Evolutionary conservation across 1,140 invertebrate species (phyloP), one percentile per base, ranked within the genome.

Genomic region (Lordiphosa collinella): DNA sequence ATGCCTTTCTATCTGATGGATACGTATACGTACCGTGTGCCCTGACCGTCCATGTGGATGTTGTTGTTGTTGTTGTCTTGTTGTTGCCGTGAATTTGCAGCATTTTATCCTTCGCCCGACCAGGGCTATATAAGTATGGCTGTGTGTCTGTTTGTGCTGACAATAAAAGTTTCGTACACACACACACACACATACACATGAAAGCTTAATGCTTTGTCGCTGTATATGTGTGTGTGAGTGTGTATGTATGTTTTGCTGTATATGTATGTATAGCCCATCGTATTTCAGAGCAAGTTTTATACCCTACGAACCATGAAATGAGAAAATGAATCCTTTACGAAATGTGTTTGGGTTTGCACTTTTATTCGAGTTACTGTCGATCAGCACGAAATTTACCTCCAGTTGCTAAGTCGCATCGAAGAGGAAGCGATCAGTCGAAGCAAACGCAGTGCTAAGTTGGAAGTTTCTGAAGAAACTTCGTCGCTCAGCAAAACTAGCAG

Each of bases 1-100:
- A 82, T 82, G 78, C 78, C 78, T 78, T 80, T 82, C 78, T 78
- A 82, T 82, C 72, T 82, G 78, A 82, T 82, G 78, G 79, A 82
- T 82, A 84, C 78, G 79, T 82, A 82, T 84, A 82, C 76, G 76
- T 82, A 82, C 71, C 66, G 76, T 80, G 60, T 66, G 76, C 76
- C 53, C 44, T 61, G 47, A 36, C 63, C 61, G 50, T 38, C 46
- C 58, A 34, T 37, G 37, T 25, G 37, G 51, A 29, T 52, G 51
- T 31, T 36, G 29, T 31, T 56, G 49, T 36, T 57, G 32, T 14
- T 40, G 22, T 34, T 47, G 31, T 54, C 65, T 35, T 80, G 75
- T 62, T 84, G 67, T 73, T 84, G 73, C 68, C 50, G 63, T 82
- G 72, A 82, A 84, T 82, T 84, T 82, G 63, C 78, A 84, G 78